A percentile compares a stretch with the other conserved stretches of the same genome.
phyloP scores from a whole-genome alignment of 2,888 invertebrate genomes.

The Blomia tropicalis region DNA sequence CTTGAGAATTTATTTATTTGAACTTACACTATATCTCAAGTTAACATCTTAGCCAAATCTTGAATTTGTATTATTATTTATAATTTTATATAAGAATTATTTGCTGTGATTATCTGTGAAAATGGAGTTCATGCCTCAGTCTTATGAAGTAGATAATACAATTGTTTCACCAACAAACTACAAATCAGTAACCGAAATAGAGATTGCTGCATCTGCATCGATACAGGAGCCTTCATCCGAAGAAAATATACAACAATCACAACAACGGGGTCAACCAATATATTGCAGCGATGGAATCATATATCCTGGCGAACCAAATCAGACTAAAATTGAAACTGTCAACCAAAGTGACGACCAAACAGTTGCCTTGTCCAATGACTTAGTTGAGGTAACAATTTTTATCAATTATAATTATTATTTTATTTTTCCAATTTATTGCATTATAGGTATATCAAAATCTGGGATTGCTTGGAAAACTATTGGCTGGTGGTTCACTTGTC shows the following conservation, averaged over 20 bases:
- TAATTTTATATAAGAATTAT: too few relatives aligned
- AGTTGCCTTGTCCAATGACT: background rate
- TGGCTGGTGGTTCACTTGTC: slow-evolving; percentile 6
- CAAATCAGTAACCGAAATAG: background rate
- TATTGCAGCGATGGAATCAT: slow-evolving; percentile 5
- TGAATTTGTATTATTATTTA: too few relatives aligned
- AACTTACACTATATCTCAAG: too few relatives aligned
- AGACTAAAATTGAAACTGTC: background rate
- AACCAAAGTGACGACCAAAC: background rate
- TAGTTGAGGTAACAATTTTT: background rate
- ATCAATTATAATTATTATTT: background rate
- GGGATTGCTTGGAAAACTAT: slow-evolving; percentile 4
- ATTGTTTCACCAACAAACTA: background rate
- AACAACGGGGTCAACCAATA: background rate
- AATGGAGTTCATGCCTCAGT: slow-evolving; percentile 9
- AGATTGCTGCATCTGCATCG: background rate
- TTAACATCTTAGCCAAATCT: too few relatives aligned
- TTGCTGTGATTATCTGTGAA: background rate
- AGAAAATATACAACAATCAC: background rate
- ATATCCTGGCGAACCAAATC: background rate
- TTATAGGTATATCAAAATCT: background rate
- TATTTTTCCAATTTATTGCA: background rate
- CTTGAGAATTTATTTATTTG: too few relatives aligned
- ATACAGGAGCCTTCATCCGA: background rate
- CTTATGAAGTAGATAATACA: background rate